A percentile compares a stretch with the other conserved stretches of the same genome.
Evolutionary conservation across 2,113 vertebrate genomes (phyloP).

Genomic region (Perccottus glenii): DNA sequence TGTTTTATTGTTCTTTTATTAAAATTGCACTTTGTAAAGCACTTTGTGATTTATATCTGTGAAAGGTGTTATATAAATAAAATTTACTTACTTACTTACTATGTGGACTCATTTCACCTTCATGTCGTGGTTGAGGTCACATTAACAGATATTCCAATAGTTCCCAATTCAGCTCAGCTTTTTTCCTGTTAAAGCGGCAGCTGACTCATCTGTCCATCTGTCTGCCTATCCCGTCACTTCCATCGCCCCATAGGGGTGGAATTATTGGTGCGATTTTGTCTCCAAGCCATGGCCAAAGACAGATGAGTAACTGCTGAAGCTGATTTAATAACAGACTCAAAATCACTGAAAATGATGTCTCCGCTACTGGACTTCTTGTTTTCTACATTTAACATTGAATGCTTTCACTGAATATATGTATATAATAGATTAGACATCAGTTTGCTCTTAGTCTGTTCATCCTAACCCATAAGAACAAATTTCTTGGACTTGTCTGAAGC

Average conservation of each 20-base stretch:
- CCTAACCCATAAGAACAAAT: constrained; percentile 21
- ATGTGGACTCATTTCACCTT: constrained; percentile 34
- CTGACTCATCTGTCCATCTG: constrained; percentile 60
- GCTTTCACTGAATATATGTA: too few species aligned
- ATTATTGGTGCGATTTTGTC: constrained; percentile 53
- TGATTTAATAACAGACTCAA: constrained; percentile 17
- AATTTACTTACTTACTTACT: too few species aligned
- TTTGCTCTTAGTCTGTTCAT: not conserved
- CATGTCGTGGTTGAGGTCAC: constrained; percentile 23
- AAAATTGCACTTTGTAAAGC: too few species aligned
- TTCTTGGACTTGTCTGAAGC: constrained; percentile 20
- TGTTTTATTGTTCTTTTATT: too few species aligned
- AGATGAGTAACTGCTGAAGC: constrained; percentile 49
- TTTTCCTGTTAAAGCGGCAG: constrained; percentile 26
- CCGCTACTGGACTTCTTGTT: not conserved
- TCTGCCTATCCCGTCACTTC: constrained; percentile 22
- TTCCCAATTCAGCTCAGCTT: constrained; percentile 28
- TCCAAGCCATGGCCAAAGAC: constrained; percentile 31
- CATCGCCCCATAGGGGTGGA: constrained; percentile 30
- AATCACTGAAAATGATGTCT: constrained; percentile 20
- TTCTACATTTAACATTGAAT: too few species aligned
- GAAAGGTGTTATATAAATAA: too few species aligned
- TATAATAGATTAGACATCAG: too few species aligned
- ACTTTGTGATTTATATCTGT: too few species aligned
- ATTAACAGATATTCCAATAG: constrained; percentile 26